Evolutionary conservation across 2,113 vertebrate genomes (phyloP).

Genomic region (Cyphomyrus discorhynchus): DNA sequence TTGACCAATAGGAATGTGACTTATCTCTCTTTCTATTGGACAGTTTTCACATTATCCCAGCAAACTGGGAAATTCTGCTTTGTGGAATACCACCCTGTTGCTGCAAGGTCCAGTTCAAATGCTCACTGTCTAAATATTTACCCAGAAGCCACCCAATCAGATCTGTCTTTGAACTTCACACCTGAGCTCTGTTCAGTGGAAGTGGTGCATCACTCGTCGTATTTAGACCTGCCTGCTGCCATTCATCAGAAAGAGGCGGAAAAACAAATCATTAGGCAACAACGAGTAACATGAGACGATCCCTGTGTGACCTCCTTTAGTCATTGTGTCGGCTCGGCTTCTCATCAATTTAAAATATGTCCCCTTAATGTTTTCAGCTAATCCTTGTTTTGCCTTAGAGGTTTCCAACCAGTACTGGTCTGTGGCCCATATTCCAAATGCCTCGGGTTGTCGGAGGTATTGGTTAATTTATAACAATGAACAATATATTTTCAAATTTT

Average conservation of each 20-base stretch:
- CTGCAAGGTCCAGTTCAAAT: not conserved
- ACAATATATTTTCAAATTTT: not conserved
- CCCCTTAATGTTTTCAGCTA: not conserved
- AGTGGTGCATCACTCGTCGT: not conserved
- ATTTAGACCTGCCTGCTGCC: not conserved
- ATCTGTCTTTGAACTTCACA: not conserved
- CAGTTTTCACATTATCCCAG: not conserved
- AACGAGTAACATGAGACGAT: not conserved
- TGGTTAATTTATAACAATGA: not conserved
- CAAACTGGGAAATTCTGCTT: not conserved
- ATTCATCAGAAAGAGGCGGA: not conserved
- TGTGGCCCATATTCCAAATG: not conserved
- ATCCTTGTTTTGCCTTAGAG: not conserved
- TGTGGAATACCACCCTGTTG: not conserved
- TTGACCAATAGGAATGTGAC: not conserved
- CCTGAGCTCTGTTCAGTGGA: not conserved
- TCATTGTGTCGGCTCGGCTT: not conserved
- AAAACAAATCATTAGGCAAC: constrained; percentile 8
- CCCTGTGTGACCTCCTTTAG: not conserved
- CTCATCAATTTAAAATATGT: not conserved
- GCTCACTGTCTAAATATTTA: constrained; percentile 20
- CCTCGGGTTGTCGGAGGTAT: not conserved
- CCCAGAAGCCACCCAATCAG: not conserved
- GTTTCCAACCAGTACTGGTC: not conserved
- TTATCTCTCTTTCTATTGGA: not conserved